These are phyloP conservation scores for Dipodomys ordii DNA, from an alignment of 2,113 vertebrate species.

Conservation along the genomic window DNA sequence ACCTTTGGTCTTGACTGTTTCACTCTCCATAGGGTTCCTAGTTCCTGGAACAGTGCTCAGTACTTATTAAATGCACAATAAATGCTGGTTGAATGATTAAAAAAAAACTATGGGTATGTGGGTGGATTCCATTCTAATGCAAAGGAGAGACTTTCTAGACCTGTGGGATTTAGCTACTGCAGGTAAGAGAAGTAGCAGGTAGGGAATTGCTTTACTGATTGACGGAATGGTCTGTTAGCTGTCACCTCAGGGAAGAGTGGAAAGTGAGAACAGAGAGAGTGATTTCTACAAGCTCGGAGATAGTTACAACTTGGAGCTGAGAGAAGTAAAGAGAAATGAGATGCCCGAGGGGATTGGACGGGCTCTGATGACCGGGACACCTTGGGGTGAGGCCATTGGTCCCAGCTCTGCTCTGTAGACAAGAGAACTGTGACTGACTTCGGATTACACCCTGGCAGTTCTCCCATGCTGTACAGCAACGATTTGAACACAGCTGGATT, in stretches of 20 bases:
- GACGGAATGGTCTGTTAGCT: accelerated
- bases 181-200: not conserved
- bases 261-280: not conserved
- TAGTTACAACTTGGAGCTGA: not conserved
- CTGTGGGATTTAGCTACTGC: accelerated
- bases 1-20: not conserved
- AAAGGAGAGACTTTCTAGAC: too few relatives aligned
- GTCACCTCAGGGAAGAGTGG: not conserved
- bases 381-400: not conserved
- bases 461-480: not conserved
- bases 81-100: not conserved
- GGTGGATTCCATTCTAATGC: not conserved
- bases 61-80: too few relatives aligned
- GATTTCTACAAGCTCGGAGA: not conserved
- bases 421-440: not conserved
- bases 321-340: not conserved
- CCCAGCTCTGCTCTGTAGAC: not conserved
- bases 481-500: not conserved
- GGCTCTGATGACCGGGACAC: not conserved
- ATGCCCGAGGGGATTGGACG: accelerated
- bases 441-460: too few relatives aligned
- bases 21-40: not conserved
- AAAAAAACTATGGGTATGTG: too few relatives aligned
- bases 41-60: not conserved
- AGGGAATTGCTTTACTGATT: not conserved